A percentile compares a stretch with the other conserved stretches of the same genome.
Evolutionary conservation across 2,113 vertebrate genomes (phyloP).

Genomic region (Poeciliopsis turrubarensis): DNA sequence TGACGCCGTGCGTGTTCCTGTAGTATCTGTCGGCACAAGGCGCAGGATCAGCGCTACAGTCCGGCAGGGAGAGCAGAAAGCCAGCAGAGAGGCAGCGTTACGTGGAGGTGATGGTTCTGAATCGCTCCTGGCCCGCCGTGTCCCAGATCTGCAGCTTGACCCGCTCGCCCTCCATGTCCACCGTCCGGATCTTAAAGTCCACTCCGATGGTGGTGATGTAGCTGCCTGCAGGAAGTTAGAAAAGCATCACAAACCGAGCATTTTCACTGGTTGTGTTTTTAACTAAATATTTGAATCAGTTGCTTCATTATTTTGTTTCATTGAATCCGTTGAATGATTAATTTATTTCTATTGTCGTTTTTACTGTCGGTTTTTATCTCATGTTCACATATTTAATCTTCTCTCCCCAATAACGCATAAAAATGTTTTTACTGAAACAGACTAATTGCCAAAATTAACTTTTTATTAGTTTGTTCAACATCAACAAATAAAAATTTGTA

Average conservation of each 20-base stretch:
- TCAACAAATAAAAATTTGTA: no score
- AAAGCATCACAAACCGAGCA: not conserved
- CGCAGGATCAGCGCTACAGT: rapidly evolving
- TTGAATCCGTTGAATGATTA: no score
- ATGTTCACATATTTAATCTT: no score
- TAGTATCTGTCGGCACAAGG: slow-evolving; percentile 79
- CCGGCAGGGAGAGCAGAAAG: not conserved
- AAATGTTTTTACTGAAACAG: no score
- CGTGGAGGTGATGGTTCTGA: slow-evolving; percentile 87
- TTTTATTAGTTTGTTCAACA: no score
- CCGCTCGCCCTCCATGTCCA: slow-evolving; percentile 83
- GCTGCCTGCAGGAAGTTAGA: slow-evolving; percentile 70
- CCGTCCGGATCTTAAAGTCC: slow-evolving; percentile 86
- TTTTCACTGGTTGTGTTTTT: no score
- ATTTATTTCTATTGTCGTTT: no score
- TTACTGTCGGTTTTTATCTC: no score
- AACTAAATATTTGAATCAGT: no score
- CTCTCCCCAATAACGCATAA: no score
- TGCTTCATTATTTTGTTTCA: no score
- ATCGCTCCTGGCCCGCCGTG: slow-evolving; percentile 85
- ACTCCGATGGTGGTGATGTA: slow-evolving; percentile 89
- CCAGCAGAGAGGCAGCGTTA: slow-evolving; percentile 39
- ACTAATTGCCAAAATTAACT: no score
- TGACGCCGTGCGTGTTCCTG: slow-evolving; percentile 87
- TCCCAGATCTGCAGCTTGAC: slow-evolving; percentile 89